phyloP scores from a whole-genome alignment of 1,140 invertebrate genomes.

The Papilio dardanus region DNA sequence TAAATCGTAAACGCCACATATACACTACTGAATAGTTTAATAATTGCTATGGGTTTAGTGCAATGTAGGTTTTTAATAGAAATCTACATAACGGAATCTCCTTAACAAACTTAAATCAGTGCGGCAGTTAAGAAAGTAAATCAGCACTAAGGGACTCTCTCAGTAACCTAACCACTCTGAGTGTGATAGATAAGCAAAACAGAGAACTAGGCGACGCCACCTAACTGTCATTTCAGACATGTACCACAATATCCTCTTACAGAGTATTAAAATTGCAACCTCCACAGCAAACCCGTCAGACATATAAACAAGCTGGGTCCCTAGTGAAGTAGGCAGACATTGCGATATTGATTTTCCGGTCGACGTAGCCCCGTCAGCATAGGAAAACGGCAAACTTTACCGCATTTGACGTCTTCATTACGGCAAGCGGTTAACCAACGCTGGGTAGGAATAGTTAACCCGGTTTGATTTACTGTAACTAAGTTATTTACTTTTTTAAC shows the following conservation, averaged over 20 bases:
- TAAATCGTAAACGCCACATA: too few species aligned
- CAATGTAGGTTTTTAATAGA: too few species aligned
- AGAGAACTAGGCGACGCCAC: neutral
- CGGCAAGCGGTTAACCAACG: neutral
- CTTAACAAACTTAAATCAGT: too few species aligned
- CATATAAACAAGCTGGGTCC: neutral
- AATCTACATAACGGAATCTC: too few species aligned
- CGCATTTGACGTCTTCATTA: slow-evolving; percentile 8
- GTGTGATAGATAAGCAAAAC: neutral
- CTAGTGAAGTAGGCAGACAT: slow-evolving; percentile 27
- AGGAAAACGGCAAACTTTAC: slow-evolving; percentile 12
- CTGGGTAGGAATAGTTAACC: neutral
- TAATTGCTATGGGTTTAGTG: too few species aligned
- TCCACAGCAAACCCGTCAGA: neutral
- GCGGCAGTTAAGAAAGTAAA: too few species aligned
- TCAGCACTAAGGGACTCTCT: neutral
- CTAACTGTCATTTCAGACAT: neutral
- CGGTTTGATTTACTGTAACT: neutral
- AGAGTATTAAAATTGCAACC: neutral
- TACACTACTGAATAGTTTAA: too few species aligned
- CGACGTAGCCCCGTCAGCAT: neutral
- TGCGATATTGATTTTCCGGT: slow-evolving; percentile 31
- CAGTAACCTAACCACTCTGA: neutral
- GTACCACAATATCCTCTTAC: neutral
- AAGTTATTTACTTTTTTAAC: neutral